Evolutionary conservation across 2,888 invertebrate species (phyloP).

Genomic region (Herminia tarsipennalis): DNA sequence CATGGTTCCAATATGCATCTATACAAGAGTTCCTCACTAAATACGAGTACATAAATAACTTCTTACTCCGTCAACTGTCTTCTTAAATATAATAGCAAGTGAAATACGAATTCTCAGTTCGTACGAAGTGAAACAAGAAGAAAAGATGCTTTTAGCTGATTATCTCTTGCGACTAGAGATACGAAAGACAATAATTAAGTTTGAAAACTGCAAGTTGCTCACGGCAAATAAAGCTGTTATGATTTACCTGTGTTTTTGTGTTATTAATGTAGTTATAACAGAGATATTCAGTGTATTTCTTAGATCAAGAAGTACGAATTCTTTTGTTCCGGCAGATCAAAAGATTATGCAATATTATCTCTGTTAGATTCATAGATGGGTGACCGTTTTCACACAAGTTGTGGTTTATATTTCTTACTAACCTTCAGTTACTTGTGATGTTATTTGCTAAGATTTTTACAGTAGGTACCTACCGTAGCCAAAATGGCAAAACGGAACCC

Average conservation of each 20-base stretch:
- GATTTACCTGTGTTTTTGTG: background rate
- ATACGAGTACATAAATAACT: background rate
- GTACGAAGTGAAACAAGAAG: constrained; percentile 3
- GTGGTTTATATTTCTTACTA: too few relatives aligned
- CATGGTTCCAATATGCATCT: too few relatives aligned
- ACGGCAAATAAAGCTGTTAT: constrained; percentile 4
- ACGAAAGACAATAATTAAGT: constrained; percentile 5
- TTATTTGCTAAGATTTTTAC: too few relatives aligned
- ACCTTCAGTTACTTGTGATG: too few relatives aligned
- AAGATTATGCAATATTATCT: too few relatives aligned
- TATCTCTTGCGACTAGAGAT: constrained; percentile 3
- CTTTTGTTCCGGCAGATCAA: too few relatives aligned
- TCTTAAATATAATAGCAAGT: background rate
- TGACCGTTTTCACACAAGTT: too few relatives aligned
- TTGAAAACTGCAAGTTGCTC: constrained; percentile 6
- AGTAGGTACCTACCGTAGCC: too few relatives aligned
- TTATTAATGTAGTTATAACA: too few relatives aligned
- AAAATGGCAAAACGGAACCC: too few relatives aligned
- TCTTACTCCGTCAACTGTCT: background rate
- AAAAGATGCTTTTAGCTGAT: constrained; percentile 13
- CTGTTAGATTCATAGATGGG: too few relatives aligned
- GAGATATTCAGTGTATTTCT: background rate
- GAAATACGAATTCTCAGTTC: background rate
- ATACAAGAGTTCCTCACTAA: background rate
- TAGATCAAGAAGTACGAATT: too few relatives aligned